Base-by-base conservation (phyloP, 1,140 invertebrate species). In the Drosophila orena region DNA sequence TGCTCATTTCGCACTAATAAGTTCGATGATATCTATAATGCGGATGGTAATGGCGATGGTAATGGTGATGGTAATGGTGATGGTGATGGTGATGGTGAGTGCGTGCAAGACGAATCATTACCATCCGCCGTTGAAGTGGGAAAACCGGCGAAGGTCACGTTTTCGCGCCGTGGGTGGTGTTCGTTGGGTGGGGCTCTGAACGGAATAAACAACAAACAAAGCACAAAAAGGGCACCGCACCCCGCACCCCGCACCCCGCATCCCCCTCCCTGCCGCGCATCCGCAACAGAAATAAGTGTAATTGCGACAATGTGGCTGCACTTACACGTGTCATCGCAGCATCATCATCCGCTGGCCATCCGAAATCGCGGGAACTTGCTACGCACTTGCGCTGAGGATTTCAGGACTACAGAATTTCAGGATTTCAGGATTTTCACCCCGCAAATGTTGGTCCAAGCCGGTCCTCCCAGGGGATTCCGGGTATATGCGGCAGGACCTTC, bases 261-360 rank as follows among this genome's bases (percentile, higher is more conserved):
- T 77, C 40, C 17, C 17, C 17, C 17, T 1, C 17, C 17, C 17
- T 1, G 1, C 17, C 0, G 17, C 17, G 17, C 17, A 40, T 30
- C 37, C 55, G 27, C 52, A 44, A 30, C 30, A 30, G 30, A 47
- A 56, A 70, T 12, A 57, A 81, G 88, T 81, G 85, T 91, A 91
- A 91, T 91, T 91, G 88, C 88, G 73, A 91, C 88, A 91, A 83
- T 84, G 88, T 88, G 81, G 83, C 65, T 80, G 88, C 77, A 80
- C 83, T 91, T 91, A 91, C 88, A 91, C 88, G 88, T 90, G 88
- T 91, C 88, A 80, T 80, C 83, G 38, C 77, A 65, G 46, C 59
- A 69, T 76, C 60, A 66, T 54, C 53, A 44, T 42, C 47, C 57
- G 50, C 49, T 50, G 37, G 66, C 64, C 53, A 59, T 43, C 54